Evolutionary conservation across 2,797 vertebrate species (phyloP).

Genomic region (Triplophysa yarkandensis): DNA sequence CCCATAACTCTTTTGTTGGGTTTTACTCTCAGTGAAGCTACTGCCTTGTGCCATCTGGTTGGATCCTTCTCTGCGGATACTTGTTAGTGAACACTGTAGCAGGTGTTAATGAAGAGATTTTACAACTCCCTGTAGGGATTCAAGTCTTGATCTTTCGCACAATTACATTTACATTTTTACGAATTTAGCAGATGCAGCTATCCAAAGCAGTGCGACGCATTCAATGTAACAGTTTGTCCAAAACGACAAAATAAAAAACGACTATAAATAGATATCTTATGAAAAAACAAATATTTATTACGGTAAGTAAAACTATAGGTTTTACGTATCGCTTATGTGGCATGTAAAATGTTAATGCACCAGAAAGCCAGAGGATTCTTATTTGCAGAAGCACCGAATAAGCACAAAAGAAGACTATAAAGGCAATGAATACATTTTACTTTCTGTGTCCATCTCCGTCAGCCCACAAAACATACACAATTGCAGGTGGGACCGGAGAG

Average conservation of each 20-base stretch:
- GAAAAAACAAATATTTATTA: neutral
- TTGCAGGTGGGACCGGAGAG: too few relatives aligned
- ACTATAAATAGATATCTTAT: neutral
- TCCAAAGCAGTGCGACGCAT: neutral
- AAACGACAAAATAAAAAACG: too few relatives aligned
- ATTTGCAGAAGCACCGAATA: too few relatives aligned
- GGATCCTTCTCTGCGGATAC: neutral
- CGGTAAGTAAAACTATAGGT: too few relatives aligned
- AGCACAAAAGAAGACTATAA: too few relatives aligned
- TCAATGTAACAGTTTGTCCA: neutral
- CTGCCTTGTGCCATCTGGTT: constrained; percentile 1
- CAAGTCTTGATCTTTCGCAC: neutral
- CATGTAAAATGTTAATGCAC: too few relatives aligned
- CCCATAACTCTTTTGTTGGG: neutral
- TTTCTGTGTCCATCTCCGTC: too few relatives aligned
- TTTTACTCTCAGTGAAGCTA: neutral
- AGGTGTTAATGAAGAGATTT: constrained; percentile 18
- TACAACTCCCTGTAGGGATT: constrained; percentile 16
- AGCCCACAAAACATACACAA: too few relatives aligned
- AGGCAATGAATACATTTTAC: too few relatives aligned
- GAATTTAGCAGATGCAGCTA: neutral
- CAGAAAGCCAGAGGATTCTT: too few relatives aligned
- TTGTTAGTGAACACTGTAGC: constrained; percentile 1
- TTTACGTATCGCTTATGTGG: too few relatives aligned
- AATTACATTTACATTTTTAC: neutral